phyloP scores from a whole-genome alignment of 2,113 vertebrate species.

The human region DNA sequence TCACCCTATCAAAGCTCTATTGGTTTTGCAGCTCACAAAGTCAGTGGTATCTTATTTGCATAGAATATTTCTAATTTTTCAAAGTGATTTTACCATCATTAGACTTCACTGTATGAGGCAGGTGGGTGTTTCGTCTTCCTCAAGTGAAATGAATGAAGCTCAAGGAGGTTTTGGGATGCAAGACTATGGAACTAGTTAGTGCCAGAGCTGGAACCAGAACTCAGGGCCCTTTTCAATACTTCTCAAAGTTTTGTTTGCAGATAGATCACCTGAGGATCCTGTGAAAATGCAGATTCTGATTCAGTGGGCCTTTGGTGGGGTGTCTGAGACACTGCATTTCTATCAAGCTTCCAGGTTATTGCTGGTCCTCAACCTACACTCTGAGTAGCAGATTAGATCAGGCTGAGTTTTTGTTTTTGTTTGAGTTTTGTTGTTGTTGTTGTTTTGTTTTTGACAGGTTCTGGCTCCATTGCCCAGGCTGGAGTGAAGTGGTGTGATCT shows the following conservation, averaged over 20 bases:
- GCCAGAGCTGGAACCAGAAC: background rate
- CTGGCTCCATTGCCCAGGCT: no score
- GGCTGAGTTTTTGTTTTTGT: background rate
- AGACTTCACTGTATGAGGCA: background rate
- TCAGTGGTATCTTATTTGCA: background rate
- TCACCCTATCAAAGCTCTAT: background rate
- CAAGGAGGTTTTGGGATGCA: background rate
- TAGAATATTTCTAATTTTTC: slow-evolving; percentile 40
- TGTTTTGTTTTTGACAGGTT: no score
- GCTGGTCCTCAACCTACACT: background rate
- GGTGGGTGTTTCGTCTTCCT: background rate
- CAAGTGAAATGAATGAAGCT: background rate
- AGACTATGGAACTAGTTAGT: background rate
- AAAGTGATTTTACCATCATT: background rate
- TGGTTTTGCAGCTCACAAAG: background rate
- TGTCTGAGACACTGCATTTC: background rate
- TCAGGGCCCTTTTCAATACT: background rate
- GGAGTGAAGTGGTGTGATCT: no score
- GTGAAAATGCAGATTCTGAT: background rate
- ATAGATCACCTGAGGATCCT: background rate
- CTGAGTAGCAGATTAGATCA: background rate
- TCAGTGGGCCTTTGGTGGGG: background rate
- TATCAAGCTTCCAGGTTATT: background rate
- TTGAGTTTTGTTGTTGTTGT: no score
- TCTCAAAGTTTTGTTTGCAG: background rate